phyloP scores from a whole-genome alignment of 2,888 invertebrate species.

The Athalia rosae region DNA sequence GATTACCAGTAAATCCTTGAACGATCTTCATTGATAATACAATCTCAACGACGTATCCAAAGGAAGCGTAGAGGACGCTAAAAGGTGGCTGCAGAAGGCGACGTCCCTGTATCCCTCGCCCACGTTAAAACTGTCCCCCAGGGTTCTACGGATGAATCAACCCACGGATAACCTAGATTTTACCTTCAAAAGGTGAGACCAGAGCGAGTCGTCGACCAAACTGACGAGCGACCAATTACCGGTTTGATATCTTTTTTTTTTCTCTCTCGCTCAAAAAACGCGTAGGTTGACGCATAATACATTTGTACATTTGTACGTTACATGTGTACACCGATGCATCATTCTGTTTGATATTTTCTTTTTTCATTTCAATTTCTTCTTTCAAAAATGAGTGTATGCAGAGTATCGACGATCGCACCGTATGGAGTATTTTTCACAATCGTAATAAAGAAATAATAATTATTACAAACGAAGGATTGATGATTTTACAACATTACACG shows the following conservation, averaged over 20 bases:
- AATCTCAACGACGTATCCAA: too few relatives aligned
- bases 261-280: constrained; percentile 26
- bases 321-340: background rate
- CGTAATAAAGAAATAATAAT: too few relatives aligned
- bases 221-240: constrained; percentile 35
- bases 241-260: constrained; percentile 22
- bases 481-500: too few relatives aligned
- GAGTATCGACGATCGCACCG: too few relatives aligned
- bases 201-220: constrained; percentile 47
- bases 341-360: background rate
- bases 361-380: constrained; percentile 7
- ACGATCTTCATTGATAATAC: too few relatives aligned
- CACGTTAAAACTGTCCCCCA: constrained; percentile 45
- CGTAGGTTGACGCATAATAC: constrained; percentile 32
- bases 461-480: too few relatives aligned
- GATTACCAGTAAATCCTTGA: too few relatives aligned
- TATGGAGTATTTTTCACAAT: too few relatives aligned
- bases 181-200: constrained; percentile 56
- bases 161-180: constrained; percentile 51
- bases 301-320: background rate
- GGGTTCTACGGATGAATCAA: constrained; percentile 49
- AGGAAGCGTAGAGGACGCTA: constrained; percentile 10
- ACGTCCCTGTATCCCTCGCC: constrained; percentile 32
- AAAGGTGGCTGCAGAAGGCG: constrained; percentile 39
- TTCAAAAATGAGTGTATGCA: too few relatives aligned